A percentile compares a stretch with the other conserved stretches of the same genome.
phyloP scores from a whole-genome alignment of 2,113 vertebrate genomes.

The Aix galericulata region DNA sequence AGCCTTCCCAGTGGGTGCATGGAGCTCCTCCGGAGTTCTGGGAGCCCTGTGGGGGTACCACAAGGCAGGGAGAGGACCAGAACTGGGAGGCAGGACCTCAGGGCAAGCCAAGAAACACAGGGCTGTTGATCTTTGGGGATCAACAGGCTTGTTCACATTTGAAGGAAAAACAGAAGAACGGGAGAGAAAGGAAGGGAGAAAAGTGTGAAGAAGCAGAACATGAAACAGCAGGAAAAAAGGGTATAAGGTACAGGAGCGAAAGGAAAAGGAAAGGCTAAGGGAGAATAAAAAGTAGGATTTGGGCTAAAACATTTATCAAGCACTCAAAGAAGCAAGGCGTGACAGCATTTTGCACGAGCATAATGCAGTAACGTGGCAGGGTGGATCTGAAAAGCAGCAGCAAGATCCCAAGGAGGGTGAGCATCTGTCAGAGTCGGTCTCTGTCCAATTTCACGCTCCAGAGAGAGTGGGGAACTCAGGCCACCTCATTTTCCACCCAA shows the following conservation, averaged over 20 bases:
- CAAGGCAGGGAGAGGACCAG: not conserved
- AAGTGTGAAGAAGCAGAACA: not conserved
- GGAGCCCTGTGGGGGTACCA: not conserved
- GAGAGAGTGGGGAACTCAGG: not conserved
- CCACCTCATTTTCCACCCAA: constrained; percentile 49
- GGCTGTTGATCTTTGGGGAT: not conserved
- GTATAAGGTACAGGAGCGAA: not conserved
- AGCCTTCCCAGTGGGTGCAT: accelerated
- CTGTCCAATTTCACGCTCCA: constrained; percentile 36
- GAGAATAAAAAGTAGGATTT: not conserved
- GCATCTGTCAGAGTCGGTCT: constrained; percentile 35
- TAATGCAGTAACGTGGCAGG: not conserved
- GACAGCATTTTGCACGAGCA: not conserved
- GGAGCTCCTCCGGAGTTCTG: not conserved
- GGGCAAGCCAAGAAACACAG: not conserved
- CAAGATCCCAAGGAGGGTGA: not conserved
- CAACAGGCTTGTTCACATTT: not conserved
- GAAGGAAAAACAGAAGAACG: not conserved
- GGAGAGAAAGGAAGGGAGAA: not conserved
- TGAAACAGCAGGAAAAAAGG: not conserved
- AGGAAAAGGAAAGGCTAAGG: not conserved
- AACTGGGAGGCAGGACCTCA: not conserved
- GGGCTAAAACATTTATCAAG: not conserved
- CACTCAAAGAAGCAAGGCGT: not conserved
- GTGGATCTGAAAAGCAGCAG: not conserved